Base-by-base conservation (phyloP, 2,797 vertebrate genomes). In the Cyprinodon diabolis region DNA sequence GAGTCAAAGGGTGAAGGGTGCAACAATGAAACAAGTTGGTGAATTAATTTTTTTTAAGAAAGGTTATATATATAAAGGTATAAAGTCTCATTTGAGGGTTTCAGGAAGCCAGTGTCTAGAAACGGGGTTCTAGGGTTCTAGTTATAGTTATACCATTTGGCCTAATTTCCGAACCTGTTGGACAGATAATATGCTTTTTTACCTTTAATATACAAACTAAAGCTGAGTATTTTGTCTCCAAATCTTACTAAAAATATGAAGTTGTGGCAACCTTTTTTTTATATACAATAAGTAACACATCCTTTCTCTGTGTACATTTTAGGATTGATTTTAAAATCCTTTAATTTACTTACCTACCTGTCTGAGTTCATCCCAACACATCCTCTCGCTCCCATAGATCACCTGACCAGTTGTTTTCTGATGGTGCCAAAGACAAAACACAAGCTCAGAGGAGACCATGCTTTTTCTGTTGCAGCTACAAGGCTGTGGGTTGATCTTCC, bases 161-260 rank as follows among this genome's bases (percentile, higher is more conserved):
- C 88, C 88, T 80, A 84, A 87, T 84, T 89, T 87, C 74, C 89
- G 87, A 66, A 40, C 77, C 69, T 84, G 79, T 56, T 88, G 57
- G 80, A 66, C 60, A 73, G 75, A 75, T 60, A 71, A 84, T 43
- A 65, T 37, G 68, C 55, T 65, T 45, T 72, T 37, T 35, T 68
- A 78, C 78, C 79, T 71, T 56, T 78, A 71, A 65, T 55, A 60
- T 73, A 14, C 78, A 30, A 73, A 56, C 77, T 47, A 69, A 52
- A 76, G 77, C 69, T 37, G 15, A 49, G 21, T 45, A 77, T 65
- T 68, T 52, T 72, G 72, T 62, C 40, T 60, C 56, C 54, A 73
- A 78, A 67, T 49, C 52, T 37, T 84, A 21, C 58, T 10, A 69
- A 54, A 71, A 66, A 58, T 11, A 2, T 30, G 2, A 30, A 30